Percentiles rank a stretch among this genome's conserved stretches.
These are phyloP conservation scores for Panagrolaimus sp. DNA, from an alignment of 1,140 invertebrate genomes.

Conservation along the genomic window DNA sequence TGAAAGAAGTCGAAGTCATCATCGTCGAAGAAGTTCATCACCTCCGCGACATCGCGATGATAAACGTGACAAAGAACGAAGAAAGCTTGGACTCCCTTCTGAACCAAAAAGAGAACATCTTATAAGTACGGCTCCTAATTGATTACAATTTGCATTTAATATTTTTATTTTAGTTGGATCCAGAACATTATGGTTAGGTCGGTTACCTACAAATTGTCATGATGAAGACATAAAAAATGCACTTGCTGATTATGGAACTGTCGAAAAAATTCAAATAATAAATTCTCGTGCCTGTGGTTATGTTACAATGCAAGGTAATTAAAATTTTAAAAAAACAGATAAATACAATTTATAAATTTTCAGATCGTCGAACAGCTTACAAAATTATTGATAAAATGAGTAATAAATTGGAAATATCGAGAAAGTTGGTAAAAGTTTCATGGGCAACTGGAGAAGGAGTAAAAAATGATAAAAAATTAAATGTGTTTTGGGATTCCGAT, in stretches of 20 bases:
- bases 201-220: conserved; percentile 61
- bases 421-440: conserved; percentile 28
- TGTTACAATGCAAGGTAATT: conserved; percentile 39
- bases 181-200: conserved; percentile 49
- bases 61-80: conserved; percentile 19
- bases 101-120: background rate
- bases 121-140: background rate
- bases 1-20: background rate
- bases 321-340: too few relatives aligned
- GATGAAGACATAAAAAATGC: conserved; percentile 78
- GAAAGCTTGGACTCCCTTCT: conserved; percentile 13
- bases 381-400: conserved; percentile 39
- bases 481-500: conserved; percentile 41
- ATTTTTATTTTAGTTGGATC: conserved; percentile 33
- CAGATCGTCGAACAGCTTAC: conserved; percentile 38
- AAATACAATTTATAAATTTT: too few relatives aligned
- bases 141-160: background rate
- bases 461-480: conserved; percentile 31
- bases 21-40: conserved; percentile 10
- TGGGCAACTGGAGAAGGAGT: conserved; percentile 40
- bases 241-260: conserved; percentile 75
- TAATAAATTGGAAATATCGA: conserved; percentile 17
- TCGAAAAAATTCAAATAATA: conserved; percentile 63
- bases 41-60: conserved; percentile 1
- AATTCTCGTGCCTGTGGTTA: conserved; percentile 43